phyloP scores from a whole-genome alignment of 2,113 vertebrate genomes.

The Ptyas mucosa region DNA sequence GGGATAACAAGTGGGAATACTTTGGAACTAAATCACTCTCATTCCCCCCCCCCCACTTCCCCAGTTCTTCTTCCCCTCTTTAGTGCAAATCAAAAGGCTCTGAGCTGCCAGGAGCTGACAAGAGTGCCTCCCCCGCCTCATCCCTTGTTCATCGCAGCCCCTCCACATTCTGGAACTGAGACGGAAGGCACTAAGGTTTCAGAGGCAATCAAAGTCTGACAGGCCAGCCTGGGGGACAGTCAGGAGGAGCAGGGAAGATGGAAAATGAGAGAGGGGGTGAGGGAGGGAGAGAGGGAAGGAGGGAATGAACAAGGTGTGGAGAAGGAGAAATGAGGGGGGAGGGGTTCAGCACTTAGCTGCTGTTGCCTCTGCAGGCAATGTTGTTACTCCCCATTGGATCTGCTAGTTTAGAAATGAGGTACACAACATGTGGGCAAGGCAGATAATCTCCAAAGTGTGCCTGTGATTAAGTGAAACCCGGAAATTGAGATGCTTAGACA shows the following conservation, averaged over 20 bases:
- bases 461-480: constrained; percentile 64
- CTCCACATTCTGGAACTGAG: constrained; percentile 45
- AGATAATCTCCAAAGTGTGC: constrained; percentile 62
- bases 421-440: constrained; percentile 64
- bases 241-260: not conserved
- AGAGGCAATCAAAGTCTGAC: constrained; percentile 59
- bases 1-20: not conserved
- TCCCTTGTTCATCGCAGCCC: constrained; percentile 5
- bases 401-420: constrained; percentile 58
- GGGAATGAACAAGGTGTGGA: no score
- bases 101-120: constrained; percentile 65
- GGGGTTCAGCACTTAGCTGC: constrained; percentile 15
- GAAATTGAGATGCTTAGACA: constrained; percentile 68
- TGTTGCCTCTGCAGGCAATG: constrained; percentile 56
- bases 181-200: constrained; percentile 31
- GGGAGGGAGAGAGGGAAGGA: no score
- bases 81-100: constrained; percentile 66
- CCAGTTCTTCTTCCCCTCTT: constrained; percentile 41
- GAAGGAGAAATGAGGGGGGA: not conserved
- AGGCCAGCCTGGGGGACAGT: constrained; percentile 58
- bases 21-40: constrained; percentile 65
- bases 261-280: not conserved
- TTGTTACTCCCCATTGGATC: constrained; percentile 52
- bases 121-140: constrained; percentile 36
- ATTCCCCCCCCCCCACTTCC: constrained; percentile 30